Evolutionary conservation across 2,113 vertebrate genomes (phyloP), one percentile per base, ranked within the genome.

Genomic region (Trichomycterus rosablanca): DNA sequence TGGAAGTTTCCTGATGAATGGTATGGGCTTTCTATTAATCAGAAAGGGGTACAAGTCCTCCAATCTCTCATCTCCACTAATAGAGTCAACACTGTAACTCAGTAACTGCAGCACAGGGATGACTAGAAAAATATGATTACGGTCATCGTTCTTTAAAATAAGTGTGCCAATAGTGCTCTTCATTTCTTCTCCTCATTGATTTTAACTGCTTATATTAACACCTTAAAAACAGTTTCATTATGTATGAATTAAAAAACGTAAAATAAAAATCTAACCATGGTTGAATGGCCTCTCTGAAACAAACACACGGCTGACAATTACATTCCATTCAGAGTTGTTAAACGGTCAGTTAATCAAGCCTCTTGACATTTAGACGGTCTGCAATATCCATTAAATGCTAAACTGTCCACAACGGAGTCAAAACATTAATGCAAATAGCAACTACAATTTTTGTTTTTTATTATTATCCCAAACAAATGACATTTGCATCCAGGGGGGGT

Each of bases 1-100:
- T 75, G 67, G 66, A 56, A 63, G 66, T 70, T 66, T 68, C 60
- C 35, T 81, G 80, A 84, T 79, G 50, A 84, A 86, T 81, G 68
- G 67, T 46, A 62, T 20, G 66, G 56, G 63, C 59, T 46, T 23
- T 49, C 54, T 73, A 83, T 76, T 77, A 77, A 80, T 83, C 69
- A 72, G 28, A 58, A n/a, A 59, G 52, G 10, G 49, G 66, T 62
- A n/a, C 58, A 37, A 22, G 22, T 67, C 58, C 67, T 56, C 76
- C 74, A 74, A 75, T 74, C 70, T 64, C 66, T 71, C 68, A 68
- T 49, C 37, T 61, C 62, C 52, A n/a, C 63, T 73, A 63, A 72
- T 49, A 68, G 58, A 57, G 34, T 66, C 60, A 67, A 62, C 60
- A 45, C 63, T 67, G 64, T 72, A 61, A 67, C 60, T 77, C 63